A percentile compares a stretch with the other conserved stretches of the same genome.
Evolutionary conservation across 1,140 invertebrate genomes (phyloP).

Genomic region (Riptortus pedestris): DNA sequence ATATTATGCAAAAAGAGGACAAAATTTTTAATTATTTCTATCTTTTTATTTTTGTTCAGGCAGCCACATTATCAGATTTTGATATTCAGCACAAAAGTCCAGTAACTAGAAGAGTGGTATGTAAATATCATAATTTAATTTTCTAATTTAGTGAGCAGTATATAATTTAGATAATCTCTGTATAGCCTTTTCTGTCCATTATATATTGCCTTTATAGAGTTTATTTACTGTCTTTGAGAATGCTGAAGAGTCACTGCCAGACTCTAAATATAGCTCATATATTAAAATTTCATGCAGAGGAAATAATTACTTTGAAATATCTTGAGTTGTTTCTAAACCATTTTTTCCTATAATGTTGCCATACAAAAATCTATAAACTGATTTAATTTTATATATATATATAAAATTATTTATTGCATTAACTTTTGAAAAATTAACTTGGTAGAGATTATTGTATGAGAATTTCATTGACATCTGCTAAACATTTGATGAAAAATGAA

Average conservation of each 20-base stretch:
- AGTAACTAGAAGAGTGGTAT: conserved; percentile 27
- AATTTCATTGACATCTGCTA: no score
- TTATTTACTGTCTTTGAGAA: background rate
- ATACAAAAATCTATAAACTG: no score
- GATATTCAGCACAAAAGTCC: conserved; percentile 31
- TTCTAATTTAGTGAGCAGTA: background rate
- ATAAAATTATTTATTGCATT: no score
- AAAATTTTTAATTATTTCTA: background rate
- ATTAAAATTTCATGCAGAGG: no score
- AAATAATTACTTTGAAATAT: no score
- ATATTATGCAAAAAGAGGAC: background rate
- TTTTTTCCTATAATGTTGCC: no score
- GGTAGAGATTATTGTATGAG: no score
- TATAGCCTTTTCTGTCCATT: background rate
- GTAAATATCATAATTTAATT: background rate
- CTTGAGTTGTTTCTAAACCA: no score
- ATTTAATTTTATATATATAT: no score
- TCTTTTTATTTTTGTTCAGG: conserved; percentile 16
- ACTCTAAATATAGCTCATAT: background rate
- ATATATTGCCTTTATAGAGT: background rate
- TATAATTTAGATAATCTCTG: background rate
- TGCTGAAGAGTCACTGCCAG: background rate
- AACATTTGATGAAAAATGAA: no score
- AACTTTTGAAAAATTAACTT: no score
- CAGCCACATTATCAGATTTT: conserved; percentile 26